Conservation (phyloP, 2,113 vertebrate genomes). For the Pongo abelii region DNA sequence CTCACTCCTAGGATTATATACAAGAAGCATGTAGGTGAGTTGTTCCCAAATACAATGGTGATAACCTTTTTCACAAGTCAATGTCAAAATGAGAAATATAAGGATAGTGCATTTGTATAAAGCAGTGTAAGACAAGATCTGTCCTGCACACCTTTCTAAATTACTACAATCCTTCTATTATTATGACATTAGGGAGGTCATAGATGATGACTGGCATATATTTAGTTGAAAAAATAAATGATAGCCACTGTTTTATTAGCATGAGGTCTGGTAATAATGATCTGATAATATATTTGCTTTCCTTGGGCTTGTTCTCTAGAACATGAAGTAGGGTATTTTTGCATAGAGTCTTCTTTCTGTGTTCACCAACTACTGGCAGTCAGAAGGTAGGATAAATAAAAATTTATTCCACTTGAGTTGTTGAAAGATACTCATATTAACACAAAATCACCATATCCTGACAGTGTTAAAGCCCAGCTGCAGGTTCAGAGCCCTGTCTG, state of each 20-base stretch:
- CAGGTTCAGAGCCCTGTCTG: slow-evolving; percentile 74
- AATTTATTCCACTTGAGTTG: slow-evolving; percentile 76
- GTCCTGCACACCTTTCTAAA: not conserved
- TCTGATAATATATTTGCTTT: not conserved
- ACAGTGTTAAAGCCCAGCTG: slow-evolving; percentile 76
- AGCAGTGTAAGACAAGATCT: not conserved
- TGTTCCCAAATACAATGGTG: not conserved
- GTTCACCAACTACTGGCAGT: not conserved
- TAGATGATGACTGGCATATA: not conserved
- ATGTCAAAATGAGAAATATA: not conserved
- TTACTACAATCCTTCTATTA: not conserved
- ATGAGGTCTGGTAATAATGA: not conserved
- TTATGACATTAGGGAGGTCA: not conserved
- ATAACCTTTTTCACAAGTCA: not conserved
- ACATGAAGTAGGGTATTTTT: not conserved
- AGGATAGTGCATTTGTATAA: not conserved
- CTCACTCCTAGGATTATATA: not conserved
- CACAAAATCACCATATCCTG: slow-evolving; percentile 61
- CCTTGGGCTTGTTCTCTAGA: not conserved
- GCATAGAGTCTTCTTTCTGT: not conserved
- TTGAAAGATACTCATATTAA: slow-evolving; percentile 77
- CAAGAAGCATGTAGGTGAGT: not conserved
- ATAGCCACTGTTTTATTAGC: not conserved
- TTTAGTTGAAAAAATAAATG: not conserved
- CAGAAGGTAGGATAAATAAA: slow-evolving; percentile 22